Conservation (phyloP, 1,140 invertebrate genomes). For the Papilio machaon region DNA sequence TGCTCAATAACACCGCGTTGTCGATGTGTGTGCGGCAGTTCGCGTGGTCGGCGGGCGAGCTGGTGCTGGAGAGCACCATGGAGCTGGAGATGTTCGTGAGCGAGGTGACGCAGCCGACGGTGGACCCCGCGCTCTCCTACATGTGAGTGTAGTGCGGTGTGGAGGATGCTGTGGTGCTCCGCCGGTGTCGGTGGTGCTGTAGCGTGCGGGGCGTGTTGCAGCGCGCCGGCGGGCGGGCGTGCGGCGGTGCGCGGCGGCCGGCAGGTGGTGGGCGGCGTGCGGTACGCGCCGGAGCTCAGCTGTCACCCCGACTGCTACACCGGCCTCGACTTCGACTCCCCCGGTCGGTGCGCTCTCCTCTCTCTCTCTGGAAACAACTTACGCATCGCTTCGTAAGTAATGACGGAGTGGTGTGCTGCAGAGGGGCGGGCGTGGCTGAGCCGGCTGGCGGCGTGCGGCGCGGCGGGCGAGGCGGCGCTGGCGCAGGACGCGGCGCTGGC, state of each 20-base stretch:
- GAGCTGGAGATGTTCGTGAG: conserved; percentile 55
- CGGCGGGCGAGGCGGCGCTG: conserved; percentile 37
- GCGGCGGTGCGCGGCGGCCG: conserved; percentile 40
- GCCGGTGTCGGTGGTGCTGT: conserved; percentile 36
- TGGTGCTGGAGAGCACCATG: conserved; percentile 62
- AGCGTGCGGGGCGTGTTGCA: conserved; percentile 39
- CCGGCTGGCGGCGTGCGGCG: conserved; percentile 39
- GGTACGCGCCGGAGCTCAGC: conserved; percentile 55
- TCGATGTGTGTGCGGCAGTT: conserved; percentile 45
- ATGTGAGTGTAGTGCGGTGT: conserved; percentile 39
- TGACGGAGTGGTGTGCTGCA: conserved; percentile 23
- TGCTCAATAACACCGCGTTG: too few species aligned
- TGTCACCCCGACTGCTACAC: conserved; percentile 68
- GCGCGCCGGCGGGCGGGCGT: conserved; percentile 38
- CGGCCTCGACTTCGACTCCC: conserved; percentile 55
- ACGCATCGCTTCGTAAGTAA: too few species aligned
- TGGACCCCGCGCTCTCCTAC: conserved; percentile 46
- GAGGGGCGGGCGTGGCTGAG: conserved; percentile 57
- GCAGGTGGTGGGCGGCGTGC: conserved; percentile 45
- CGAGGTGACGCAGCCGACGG: conserved; percentile 43
- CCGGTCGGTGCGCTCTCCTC: conserved; percentile 46
- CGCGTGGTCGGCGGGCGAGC: conserved; percentile 48
- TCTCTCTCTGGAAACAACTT: not conserved
- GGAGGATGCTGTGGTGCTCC: not conserved
- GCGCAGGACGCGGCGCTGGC: conserved; percentile 45